Evolutionary conservation across 2,888 invertebrate species (phyloP).

Genomic region (Cerastis leucographa): DNA sequence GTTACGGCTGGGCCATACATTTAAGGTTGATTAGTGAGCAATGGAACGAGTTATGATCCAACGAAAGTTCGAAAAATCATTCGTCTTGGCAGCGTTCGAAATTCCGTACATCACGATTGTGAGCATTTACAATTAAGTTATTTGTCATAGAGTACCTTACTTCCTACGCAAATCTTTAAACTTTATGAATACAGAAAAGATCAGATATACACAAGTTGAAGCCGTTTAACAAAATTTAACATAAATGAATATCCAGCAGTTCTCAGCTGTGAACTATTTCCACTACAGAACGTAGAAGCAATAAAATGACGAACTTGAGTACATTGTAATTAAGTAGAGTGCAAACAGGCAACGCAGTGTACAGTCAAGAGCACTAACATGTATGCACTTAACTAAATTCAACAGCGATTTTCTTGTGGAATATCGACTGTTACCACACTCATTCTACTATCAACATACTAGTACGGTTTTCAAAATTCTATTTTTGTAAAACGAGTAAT

Average conservation of each 20-base stretch:
- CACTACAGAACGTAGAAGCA: conserved; percentile 6
- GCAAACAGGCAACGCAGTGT: conserved; percentile 26
- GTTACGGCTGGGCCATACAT: no score
- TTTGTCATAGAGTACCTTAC: no score
- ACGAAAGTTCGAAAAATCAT: no score
- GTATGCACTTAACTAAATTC: background rate
- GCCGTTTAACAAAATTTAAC: background rate
- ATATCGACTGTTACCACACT: no score
- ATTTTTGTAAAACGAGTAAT: no score
- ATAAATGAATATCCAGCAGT: background rate
- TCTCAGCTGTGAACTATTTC: background rate
- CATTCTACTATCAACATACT: no score
- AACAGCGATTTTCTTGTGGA: background rate
- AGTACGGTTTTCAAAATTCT: background rate
- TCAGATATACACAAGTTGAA: background rate
- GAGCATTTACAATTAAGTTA: no score
- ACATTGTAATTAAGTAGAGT: conserved; percentile 48
- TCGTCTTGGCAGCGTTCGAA: no score
- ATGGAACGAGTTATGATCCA: no score
- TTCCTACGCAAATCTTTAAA: background rate
- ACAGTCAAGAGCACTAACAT: background rate
- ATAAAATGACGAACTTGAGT: conserved; percentile 37
- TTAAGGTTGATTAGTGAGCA: no score
- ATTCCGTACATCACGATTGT: no score
- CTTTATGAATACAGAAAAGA: no score